A percentile compares a stretch with the other conserved stretches of the same genome.
phyloP scores from a whole-genome alignment of 2,888 invertebrate genomes.

The Gnatocerus cornutus region DNA sequence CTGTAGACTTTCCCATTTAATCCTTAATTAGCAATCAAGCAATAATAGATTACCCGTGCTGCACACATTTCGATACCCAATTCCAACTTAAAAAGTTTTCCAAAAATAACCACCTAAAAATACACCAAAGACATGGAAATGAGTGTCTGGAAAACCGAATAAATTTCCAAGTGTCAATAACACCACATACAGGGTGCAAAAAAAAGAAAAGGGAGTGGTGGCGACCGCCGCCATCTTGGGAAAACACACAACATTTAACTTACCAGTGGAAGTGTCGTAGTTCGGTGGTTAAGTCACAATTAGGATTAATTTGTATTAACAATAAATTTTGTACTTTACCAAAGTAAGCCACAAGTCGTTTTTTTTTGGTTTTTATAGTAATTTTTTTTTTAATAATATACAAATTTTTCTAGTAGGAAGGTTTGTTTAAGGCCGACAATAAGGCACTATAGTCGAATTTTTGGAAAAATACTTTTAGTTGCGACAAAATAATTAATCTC shows the following conservation, averaged over 20 bases:
- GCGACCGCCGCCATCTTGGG: conserved; percentile 56
- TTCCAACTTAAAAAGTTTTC: no score
- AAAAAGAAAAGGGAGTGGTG: conserved; percentile 47
- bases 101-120: background rate
- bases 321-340: conserved; percentile 65
- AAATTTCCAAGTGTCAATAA: background rate
- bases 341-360: conserved; percentile 65
- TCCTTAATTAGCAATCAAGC: background rate
- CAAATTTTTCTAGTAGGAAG: conserved; percentile 68
- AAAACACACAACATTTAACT: conserved; percentile 50
- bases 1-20: no score
- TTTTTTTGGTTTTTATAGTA: conserved; percentile 59
- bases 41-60: background rate
- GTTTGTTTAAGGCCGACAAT: conserved; percentile 70
- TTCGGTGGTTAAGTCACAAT: conserved; percentile 58
- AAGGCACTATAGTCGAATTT: conserved; percentile 71
- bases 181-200: conserved; percentile 22
- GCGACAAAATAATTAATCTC: conserved; percentile 43
- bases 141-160: conserved; percentile 4
- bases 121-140: conserved; percentile 14
- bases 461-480: conserved; percentile 68
- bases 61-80: background rate
- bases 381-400: conserved; percentile 68
- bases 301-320: conserved; percentile 57
- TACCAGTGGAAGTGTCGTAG: conserved; percentile 54